These are phyloP conservation scores for Alligator mississippiensis DNA, from an alignment of 2,113 vertebrate genomes.

Conservation along the genomic window DNA sequence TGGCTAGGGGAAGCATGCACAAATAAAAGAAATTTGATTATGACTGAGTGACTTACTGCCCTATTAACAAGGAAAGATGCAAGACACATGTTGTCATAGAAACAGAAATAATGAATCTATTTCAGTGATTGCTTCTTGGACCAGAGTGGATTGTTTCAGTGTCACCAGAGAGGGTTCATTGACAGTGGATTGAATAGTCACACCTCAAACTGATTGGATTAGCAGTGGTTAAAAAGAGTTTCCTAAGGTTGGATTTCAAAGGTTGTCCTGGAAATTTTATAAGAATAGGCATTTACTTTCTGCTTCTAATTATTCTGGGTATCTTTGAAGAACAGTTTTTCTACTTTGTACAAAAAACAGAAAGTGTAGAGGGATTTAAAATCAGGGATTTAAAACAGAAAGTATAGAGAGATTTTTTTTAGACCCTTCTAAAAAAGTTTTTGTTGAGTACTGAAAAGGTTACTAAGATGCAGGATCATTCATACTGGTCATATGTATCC, in stretches of 20 bases:
- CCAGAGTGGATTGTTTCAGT: not conserved
- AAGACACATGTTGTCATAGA: conserved; percentile 51
- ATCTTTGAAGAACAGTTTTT: not conserved
- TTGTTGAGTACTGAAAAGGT: not conserved
- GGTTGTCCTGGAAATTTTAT: not conserved
- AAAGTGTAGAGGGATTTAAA: not conserved
- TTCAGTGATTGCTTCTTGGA: not conserved
- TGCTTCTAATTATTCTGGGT: not conserved
- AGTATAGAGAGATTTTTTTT: not conserved
- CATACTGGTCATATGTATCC: not conserved
- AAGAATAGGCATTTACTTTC: not conserved
- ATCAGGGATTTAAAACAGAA: too few species aligned
- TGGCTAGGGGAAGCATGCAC: not conserved
- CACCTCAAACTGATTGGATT: conserved; percentile 12
- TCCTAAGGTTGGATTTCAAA: not conserved
- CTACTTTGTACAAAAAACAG: not conserved
- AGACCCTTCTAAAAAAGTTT: not conserved
- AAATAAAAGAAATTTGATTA: not conserved
- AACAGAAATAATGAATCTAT: conserved; percentile 37
- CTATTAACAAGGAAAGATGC: conserved; percentile 8
- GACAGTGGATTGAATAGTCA: conserved; percentile 6
- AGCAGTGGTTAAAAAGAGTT: not conserved
- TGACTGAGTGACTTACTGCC: not conserved
- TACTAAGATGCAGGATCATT: not conserved
- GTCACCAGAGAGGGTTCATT: not conserved